Evolutionary conservation across 2,797 vertebrate species (phyloP).

Genomic region (Phoebastria nigripes): DNA sequence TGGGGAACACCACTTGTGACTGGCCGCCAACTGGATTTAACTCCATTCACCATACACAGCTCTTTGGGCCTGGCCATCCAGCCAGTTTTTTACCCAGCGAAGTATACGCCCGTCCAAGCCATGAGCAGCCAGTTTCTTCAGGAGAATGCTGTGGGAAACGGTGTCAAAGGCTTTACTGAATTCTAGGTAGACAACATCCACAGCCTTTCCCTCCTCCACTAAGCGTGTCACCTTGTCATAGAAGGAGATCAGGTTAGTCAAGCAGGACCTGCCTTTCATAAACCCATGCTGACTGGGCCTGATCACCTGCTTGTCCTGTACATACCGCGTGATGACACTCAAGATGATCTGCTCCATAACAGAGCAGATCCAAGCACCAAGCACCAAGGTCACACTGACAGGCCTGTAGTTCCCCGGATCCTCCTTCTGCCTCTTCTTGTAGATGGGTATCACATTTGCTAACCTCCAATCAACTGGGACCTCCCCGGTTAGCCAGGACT

Average conservation of each 20-base stretch:
- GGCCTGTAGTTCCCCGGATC: neutral
- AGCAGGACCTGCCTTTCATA: neutral
- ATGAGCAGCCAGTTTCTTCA: neutral
- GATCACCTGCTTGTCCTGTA: neutral
- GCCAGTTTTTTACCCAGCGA: neutral
- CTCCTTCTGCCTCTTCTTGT: neutral
- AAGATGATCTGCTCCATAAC: neutral
- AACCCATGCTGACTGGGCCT: neutral
- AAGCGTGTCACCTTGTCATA: neutral
- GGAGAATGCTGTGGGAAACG: neutral
- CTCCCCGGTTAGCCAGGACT: neutral
- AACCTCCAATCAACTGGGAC: neutral
- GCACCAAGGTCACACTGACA: neutral
- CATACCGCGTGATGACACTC: rapidly evolving
- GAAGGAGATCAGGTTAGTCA: neutral
- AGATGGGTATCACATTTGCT: neutral
- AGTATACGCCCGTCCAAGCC: rapidly evolving
- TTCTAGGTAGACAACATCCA: too few relatives aligned
- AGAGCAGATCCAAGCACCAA: too few relatives aligned
- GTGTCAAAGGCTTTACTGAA: neutral
- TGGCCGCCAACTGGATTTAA: rapidly evolving
- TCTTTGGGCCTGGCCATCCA: neutral
- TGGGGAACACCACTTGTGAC: neutral
- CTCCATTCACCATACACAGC: neutral
- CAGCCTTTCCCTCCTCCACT: neutral